phyloP scores from a whole-genome alignment of 1,140 invertebrate genomes.

The Trichomalopsis sarcophagae region DNA sequence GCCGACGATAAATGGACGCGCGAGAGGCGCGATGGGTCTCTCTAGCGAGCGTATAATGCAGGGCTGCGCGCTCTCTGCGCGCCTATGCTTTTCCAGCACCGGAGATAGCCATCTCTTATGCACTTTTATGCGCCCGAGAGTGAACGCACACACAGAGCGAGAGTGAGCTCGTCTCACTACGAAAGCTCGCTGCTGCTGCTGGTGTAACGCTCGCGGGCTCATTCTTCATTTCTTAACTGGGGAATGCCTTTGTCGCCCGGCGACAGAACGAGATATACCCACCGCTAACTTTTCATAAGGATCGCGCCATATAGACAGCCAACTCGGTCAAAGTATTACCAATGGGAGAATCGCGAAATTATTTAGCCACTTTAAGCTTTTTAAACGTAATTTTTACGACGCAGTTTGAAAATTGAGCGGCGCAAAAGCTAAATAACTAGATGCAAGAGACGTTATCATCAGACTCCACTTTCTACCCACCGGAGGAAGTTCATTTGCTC shows the following conservation, averaged over 20 bases:
- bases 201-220: constrained; percentile 15
- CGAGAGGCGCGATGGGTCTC: constrained; percentile 56
- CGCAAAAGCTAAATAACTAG: too few relatives aligned
- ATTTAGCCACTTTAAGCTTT: constrained; percentile 32
- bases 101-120: constrained; percentile 72
- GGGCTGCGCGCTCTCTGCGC: background rate
- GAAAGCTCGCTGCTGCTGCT: background rate
- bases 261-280: constrained; percentile 20
- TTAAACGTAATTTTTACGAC: constrained; percentile 6
- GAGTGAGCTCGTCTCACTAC: background rate
- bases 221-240: constrained; percentile 51
- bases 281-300: background rate
- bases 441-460: too few relatives aligned
- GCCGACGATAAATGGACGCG: constrained; percentile 69
- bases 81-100: constrained; percentile 63
- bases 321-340: constrained; percentile 38
- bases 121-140: constrained; percentile 69
- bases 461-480: background rate
- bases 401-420: background rate
- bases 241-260: constrained; percentile 47
- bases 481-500: background rate
- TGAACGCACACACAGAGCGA: background rate
- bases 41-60: constrained; percentile 62
- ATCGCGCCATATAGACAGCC: background rate
- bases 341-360: constrained; percentile 40